These are phyloP conservation scores for Dendronephthya gigantea DNA, from an alignment of 64 coral and sea anemone species.

Conservation along the genomic window DNA sequence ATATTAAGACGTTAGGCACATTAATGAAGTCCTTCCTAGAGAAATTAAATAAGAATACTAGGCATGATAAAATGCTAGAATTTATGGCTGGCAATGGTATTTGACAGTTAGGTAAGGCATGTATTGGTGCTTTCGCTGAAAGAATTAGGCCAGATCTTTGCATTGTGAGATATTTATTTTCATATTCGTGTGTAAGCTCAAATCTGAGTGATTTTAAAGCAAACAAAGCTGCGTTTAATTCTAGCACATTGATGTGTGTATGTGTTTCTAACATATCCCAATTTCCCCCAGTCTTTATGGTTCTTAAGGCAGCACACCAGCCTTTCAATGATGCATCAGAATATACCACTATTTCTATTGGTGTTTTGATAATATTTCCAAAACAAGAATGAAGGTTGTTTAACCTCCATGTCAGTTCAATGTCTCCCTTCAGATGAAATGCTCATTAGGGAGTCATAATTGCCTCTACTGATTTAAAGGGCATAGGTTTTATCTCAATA, in stretches of 20 bases:
- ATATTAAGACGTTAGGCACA: background rate
- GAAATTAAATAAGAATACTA: background rate
- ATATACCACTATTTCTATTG: background rate
- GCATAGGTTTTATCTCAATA: constrained; percentile 29
- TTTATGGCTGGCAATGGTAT: background rate
- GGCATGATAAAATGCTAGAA: background rate
- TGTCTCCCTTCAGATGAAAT: background rate
- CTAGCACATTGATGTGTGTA: constrained; percentile 46
- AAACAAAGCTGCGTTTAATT: constrained; percentile 38
- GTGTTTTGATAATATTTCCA: background rate
- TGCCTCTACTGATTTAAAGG: constrained; percentile 4
- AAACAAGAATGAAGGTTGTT: background rate
- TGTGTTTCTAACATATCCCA: constrained; percentile 29
- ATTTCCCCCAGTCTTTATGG: background rate
- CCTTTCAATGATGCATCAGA: constrained; percentile 41
- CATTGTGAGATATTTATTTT: constrained; percentile 19
- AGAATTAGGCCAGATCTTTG: background rate
- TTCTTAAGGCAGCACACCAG: constrained; percentile 32
- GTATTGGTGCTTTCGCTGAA: background rate
- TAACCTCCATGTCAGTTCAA: background rate
- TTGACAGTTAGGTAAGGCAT: background rate
- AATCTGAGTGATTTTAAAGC: constrained; percentile 23
- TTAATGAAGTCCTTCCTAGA: background rate
- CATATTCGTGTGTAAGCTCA: background rate
- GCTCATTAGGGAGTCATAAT: constrained; percentile 17